Conservation (phyloP, 2,113 vertebrate species). For the Isurus oxyrinchus region DNA sequence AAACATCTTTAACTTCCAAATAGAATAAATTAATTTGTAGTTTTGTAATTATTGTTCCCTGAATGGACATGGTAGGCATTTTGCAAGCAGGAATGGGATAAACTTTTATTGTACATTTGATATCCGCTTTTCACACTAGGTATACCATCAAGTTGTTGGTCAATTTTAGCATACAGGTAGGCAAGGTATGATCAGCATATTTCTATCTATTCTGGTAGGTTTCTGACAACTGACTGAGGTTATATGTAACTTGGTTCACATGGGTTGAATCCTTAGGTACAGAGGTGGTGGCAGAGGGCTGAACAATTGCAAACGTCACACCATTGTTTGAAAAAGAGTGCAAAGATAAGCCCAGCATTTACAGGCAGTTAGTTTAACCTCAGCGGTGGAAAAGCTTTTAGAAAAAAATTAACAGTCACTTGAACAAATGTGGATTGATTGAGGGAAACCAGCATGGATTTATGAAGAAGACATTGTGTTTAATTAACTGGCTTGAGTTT, state of each 20-base stretch:
- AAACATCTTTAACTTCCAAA: not conserved
- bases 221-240: not conserved
- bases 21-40: not conserved
- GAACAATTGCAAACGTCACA: too few relatives aligned
- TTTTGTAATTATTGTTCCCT: not conserved
- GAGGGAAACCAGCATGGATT: too few relatives aligned
- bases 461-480: too few relatives aligned
- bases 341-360: too few relatives aligned
- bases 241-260: not conserved
- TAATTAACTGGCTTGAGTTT: too few relatives aligned
- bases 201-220: not conserved
- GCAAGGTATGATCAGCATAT: not conserved
- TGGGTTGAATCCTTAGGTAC: not conserved
- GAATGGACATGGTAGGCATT: not conserved
- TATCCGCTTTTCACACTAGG: not conserved
- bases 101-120: not conserved
- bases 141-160: not conserved
- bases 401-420: too few relatives aligned
- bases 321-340: too few relatives aligned
- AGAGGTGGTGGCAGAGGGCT: too few relatives aligned
- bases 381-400: too few relatives aligned
- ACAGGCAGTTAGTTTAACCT: too few relatives aligned
- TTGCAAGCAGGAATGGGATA: not conserved
- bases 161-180: not conserved
- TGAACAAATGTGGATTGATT: too few relatives aligned